phyloP scores from a whole-genome alignment of 2,797 vertebrate species.

The Tarsius wallacei region DNA sequence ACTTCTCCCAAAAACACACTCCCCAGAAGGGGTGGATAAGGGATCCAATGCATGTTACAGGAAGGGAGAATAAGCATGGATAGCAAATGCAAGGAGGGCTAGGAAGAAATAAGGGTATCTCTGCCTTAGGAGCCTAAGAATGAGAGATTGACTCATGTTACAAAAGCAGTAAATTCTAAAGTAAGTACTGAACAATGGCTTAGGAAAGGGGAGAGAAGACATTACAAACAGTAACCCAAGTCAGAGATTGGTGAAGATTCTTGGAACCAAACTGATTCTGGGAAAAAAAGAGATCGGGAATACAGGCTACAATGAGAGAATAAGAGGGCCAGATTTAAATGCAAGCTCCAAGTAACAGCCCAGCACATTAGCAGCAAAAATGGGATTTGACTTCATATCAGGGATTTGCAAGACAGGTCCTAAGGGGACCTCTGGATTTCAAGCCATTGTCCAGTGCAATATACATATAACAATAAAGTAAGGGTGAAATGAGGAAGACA shows the following conservation, averaged over 20 bases:
- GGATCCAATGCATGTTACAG: not conserved
- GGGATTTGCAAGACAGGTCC: not conserved
- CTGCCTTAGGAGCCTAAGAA: not conserved
- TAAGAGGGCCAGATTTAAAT: not conserved
- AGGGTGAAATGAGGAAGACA: not conserved
- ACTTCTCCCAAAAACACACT: not conserved
- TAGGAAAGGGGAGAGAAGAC: not conserved
- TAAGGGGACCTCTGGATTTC: not conserved
- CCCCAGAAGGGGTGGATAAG: not conserved
- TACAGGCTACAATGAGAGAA: not conserved
- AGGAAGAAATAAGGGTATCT: not conserved
- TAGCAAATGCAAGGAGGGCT: not conserved
- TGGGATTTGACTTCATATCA: not conserved
- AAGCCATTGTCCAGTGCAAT: not conserved
- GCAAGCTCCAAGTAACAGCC: not conserved
- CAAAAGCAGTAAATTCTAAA: not conserved
- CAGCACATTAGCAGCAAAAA: not conserved
- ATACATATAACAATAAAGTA: not conserved
- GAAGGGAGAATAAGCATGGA: not conserved
- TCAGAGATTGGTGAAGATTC: not conserved
- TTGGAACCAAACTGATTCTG: not conserved
- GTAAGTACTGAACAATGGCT: not conserved
- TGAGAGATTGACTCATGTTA: not conserved
- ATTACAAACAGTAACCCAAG: not conserved
- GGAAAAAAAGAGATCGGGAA: not conserved